Percentiles rank a stretch among this genome's conserved stretches.
Conservation (phyloP, 2,888 invertebrate species). For the Allacma fusca region DNA sequence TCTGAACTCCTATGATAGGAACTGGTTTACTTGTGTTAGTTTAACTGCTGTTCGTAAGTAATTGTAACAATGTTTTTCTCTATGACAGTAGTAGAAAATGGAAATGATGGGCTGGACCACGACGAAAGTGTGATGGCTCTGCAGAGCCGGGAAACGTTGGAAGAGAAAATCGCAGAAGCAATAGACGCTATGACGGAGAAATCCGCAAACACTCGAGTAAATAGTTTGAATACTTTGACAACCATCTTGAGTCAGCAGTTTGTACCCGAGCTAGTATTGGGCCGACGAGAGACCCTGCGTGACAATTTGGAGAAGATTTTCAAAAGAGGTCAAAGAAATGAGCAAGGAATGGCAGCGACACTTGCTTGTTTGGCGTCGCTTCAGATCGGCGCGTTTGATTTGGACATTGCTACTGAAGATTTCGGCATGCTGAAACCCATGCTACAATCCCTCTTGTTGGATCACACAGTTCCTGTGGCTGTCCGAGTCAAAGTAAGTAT, state of each 20-base stretch:
- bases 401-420: conserved; percentile 58
- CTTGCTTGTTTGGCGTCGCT: conserved; percentile 53
- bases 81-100: conserved; percentile 50
- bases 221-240: conserved; percentile 50
- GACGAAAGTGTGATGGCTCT: conserved; percentile 51
- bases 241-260: conserved; percentile 56
- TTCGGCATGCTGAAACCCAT: conserved; percentile 54
- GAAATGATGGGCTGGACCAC: conserved; percentile 53
- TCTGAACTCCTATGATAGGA: too few relatives aligned
- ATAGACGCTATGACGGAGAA: conserved; percentile 90
- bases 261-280: conserved; percentile 55
- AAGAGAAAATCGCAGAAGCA: conserved; percentile 86
- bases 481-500: conserved; percentile 56
- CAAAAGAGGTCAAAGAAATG: conserved; percentile 55
- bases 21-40: too few relatives aligned
- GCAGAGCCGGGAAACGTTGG: conserved; percentile 71
- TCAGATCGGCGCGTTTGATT: conserved; percentile 58
- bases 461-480: conserved; percentile 56
- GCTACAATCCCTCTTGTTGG: conserved; percentile 54
- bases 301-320: conserved; percentile 58
- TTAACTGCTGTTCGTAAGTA: too few relatives aligned
- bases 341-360: conserved; percentile 57
- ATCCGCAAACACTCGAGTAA: conserved; percentile 71
- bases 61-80: conserved; percentile 26
- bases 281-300: conserved; percentile 57